These are phyloP conservation scores for Champsocephalus gunnari DNA, from an alignment of 2,797 vertebrate species.

Conservation along the genomic window DNA sequence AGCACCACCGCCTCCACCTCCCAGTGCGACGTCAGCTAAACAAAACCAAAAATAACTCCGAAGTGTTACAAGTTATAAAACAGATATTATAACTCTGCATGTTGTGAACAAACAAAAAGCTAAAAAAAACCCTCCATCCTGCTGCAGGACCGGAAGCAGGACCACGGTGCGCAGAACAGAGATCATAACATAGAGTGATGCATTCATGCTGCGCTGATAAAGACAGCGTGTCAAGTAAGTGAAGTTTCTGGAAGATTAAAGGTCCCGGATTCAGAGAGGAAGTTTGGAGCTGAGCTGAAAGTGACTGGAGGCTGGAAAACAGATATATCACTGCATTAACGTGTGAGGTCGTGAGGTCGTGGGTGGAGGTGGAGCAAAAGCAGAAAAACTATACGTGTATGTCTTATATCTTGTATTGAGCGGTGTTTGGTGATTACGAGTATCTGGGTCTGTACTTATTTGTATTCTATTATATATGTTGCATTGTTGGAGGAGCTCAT, in stretches of 20 bases:
- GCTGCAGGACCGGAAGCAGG: conserved; percentile 3
- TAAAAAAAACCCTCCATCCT: neutral
- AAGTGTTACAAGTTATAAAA: conserved; percentile 8
- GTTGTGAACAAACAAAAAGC: neutral
- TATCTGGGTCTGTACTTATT: no score
- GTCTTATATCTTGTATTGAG: no score
- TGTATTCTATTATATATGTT: no score
- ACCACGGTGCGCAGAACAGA: neutral
- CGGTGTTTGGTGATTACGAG: no score
- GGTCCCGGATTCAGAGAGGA: conserved; percentile 39
- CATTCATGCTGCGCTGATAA: conserved; percentile 40
- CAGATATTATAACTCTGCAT: conserved; percentile 10
- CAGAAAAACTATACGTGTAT: no score
- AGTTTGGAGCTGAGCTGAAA: conserved; percentile 14
- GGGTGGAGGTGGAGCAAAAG: no score
- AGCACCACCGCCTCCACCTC: conserved; percentile 23
- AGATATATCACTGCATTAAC: no score
- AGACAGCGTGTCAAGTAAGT: conserved; percentile 12
- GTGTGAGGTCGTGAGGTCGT: no score
- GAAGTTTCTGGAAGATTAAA: conserved; percentile 24
- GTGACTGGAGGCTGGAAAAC: neutral
- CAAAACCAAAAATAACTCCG: neutral
- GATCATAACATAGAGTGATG: neutral
- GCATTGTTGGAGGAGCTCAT: no score
- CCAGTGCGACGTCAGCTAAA: conserved; percentile 15